Percentiles rank a stretch among this genome's conserved stretches.
These are phyloP conservation scores for Ranitomeya variabilis DNA, from an alignment of 2,113 vertebrate species.

Conservation along the genomic window DNA sequence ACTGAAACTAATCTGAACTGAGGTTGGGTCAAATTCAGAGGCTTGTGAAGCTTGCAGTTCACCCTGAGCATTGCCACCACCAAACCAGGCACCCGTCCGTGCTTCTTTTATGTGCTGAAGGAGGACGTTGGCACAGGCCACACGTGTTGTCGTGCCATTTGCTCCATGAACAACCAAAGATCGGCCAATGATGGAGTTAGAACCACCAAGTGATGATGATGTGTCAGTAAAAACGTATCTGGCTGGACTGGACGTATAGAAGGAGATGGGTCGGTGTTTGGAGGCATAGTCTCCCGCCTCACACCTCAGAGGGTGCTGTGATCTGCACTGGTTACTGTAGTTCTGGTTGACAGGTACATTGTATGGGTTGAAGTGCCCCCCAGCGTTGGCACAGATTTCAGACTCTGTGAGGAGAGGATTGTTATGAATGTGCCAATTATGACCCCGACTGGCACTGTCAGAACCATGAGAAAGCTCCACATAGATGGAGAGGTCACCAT, in stretches of 20 bases:
- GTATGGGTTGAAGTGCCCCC: constrained; percentile 76
- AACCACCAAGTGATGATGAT: constrained; percentile 68
- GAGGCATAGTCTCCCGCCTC: constrained; percentile 74
- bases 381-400: constrained; percentile 66
- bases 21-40: constrained; percentile 69
- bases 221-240: constrained; percentile 78
- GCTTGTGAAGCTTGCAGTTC: constrained; percentile 67
- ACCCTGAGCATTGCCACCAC: constrained; percentile 63
- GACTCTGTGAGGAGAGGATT: constrained; percentile 75
- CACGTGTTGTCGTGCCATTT: constrained; percentile 60
- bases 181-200: constrained; percentile 65
- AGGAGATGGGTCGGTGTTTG: constrained; percentile 67
- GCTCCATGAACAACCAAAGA: constrained; percentile 75
- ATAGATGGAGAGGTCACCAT: constrained; percentile 77
- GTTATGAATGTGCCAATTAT: constrained; percentile 77
- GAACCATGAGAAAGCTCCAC: constrained; percentile 70
- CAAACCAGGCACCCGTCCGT: constrained; percentile 66
- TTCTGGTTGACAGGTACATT: constrained; percentile 61
- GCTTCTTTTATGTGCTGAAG: constrained; percentile 61
- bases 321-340: constrained; percentile 68
- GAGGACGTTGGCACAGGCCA: constrained; percentile 79
- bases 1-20: constrained; percentile 66
- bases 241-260: constrained; percentile 54
- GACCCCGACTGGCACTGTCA: constrained; percentile 62
- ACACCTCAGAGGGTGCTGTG: constrained; percentile 69